These are phyloP conservation scores for Patella caerulea DNA, from an alignment of 2,888 invertebrate genomes.

Conservation along the genomic window DNA sequence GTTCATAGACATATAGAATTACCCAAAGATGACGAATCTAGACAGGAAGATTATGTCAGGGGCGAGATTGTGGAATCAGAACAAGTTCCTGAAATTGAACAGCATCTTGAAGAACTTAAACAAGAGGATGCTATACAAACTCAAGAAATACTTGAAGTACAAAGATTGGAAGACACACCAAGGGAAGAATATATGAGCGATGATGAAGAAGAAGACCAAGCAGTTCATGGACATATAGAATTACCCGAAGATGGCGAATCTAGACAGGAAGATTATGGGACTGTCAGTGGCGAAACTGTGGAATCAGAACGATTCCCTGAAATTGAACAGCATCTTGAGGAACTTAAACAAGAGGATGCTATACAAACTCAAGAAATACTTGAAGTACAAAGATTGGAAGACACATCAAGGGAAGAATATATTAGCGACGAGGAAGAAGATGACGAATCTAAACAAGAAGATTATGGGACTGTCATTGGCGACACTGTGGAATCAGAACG, in stretches of 20 bases:
- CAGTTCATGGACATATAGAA: too few species aligned
- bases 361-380: too few species aligned
- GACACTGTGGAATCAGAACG: background rate
- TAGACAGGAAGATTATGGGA: too few species aligned
- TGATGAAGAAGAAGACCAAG: background rate
- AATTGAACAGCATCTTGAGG: background rate
- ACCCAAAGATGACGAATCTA: background rate
- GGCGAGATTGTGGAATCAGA: background rate
- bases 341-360: too few species aligned
- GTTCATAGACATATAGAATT: background rate
- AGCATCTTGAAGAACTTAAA: background rate
- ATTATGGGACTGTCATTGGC: too few species aligned
- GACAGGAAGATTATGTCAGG: too few species aligned
- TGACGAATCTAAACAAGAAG: too few species aligned
- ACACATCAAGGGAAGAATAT: too few species aligned
- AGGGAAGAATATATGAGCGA: conserved; percentile 13
- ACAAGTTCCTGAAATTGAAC: conserved; percentile 2
- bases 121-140: background rate
- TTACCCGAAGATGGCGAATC: too few species aligned
- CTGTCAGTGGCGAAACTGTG: too few species aligned
- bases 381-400: too few species aligned
- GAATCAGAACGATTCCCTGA: background rate
- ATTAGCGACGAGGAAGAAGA: too few species aligned
- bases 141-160: conserved; percentile 15
- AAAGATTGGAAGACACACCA: background rate